Percentiles rank a stretch among this genome's conserved stretches.
Evolutionary conservation across 2,113 vertebrate genomes (phyloP).

Genomic region (Bubo bubo): DNA sequence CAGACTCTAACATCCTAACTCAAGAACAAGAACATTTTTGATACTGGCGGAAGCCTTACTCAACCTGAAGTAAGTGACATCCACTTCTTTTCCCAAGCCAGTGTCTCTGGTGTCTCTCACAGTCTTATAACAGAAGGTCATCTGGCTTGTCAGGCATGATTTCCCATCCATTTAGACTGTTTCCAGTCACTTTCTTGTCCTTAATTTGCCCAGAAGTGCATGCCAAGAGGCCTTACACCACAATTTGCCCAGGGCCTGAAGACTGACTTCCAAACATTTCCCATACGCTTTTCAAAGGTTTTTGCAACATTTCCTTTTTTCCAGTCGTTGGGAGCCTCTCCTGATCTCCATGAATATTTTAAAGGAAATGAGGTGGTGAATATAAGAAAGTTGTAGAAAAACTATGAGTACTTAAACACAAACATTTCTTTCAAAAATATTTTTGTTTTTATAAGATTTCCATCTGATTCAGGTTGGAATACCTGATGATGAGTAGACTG

Average conservation of each 20-base stretch:
- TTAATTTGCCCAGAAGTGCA: background rate
- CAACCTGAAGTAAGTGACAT: background rate
- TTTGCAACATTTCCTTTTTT: background rate
- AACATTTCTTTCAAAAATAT: background rate
- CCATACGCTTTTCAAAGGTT: background rate
- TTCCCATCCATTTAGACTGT: background rate
- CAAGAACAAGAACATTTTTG: background rate
- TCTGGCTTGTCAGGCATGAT: background rate
- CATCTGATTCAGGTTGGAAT: background rate
- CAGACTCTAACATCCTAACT: background rate
- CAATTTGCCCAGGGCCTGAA: background rate
- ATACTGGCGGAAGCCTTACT: background rate
- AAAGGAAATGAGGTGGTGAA: background rate
- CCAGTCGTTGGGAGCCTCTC: fast-evolving
- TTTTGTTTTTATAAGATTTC: background rate
- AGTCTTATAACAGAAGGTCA: background rate
- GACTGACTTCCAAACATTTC: background rate
- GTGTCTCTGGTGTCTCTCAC: background rate
- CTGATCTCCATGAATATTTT: background rate
- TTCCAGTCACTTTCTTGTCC: background rate
- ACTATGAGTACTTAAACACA: background rate
- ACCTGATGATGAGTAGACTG: background rate
- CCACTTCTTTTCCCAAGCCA: background rate
- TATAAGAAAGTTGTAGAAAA: background rate
- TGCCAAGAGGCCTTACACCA: background rate